Percentiles rank a stretch among this genome's conserved stretches.
Conservation (phyloP, 2,113 vertebrate species). For the Pseudonaja textilis region DNA sequence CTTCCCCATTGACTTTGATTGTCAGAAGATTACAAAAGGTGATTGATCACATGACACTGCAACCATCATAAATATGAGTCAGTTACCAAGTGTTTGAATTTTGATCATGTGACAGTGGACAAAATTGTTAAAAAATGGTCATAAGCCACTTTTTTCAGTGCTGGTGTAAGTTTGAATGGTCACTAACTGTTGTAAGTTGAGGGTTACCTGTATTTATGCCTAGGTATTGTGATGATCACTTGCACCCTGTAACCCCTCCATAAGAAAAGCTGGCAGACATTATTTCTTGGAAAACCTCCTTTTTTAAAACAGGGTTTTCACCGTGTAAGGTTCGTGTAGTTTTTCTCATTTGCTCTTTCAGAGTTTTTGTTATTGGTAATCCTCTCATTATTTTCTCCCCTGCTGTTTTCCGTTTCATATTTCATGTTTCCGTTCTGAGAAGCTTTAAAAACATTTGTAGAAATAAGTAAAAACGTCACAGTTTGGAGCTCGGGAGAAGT, state of each 20-base stretch:
- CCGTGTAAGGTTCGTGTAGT: background rate
- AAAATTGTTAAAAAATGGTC: background rate
- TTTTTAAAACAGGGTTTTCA: background rate
- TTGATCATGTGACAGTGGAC: background rate
- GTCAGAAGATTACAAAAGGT: background rate
- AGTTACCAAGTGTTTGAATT: background rate
- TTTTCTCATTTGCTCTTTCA: background rate
- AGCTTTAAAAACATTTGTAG: background rate
- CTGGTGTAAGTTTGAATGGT: background rate
- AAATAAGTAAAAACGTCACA: background rate
- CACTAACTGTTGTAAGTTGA: background rate
- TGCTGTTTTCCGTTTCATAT: background rate
- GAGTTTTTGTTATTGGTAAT: background rate
- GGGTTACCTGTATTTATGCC: background rate
- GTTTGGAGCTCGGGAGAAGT: background rate
- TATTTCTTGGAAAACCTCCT: background rate
- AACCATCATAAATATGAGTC: background rate
- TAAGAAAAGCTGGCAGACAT: background rate
- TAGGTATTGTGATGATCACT: background rate
- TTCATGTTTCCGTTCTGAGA: background rate
- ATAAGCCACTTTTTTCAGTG: background rate
- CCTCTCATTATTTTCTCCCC: background rate
- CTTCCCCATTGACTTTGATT: background rate
- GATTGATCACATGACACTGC: background rate
- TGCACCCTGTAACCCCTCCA: background rate